Conservation (phyloP, 2,888 invertebrate genomes). For the Drosophila neotestacea region DNA sequence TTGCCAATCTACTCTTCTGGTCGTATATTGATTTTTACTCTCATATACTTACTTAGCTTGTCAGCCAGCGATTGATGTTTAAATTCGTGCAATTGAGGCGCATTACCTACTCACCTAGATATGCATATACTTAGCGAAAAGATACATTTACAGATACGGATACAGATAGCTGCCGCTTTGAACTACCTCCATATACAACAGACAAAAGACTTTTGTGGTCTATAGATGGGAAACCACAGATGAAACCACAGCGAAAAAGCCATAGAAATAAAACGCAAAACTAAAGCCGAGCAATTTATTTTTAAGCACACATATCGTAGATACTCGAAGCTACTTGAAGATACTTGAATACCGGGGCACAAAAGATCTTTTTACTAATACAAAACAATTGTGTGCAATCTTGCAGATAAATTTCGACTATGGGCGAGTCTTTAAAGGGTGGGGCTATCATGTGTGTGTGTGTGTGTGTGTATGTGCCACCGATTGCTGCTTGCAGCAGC, state of each 20-base stretch:
- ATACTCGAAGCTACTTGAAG: constrained; percentile 27
- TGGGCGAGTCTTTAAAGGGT: constrained; percentile 21
- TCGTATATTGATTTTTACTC: constrained; percentile 60
- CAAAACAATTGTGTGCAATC: constrained; percentile 79
- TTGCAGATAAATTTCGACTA: constrained; percentile 68
- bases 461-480: not conserved
- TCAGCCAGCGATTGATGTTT: constrained; percentile 65
- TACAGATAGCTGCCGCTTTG: constrained; percentile 49
- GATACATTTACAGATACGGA: constrained; percentile 39
- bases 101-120: constrained; percentile 77
- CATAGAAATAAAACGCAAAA: constrained; percentile 66
- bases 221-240: constrained; percentile 8
- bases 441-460: not conserved
- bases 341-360: constrained; percentile 9
- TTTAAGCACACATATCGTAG: constrained; percentile 68
- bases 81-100: constrained; percentile 68
- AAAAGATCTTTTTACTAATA: constrained; percentile 58
- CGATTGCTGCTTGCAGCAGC: constrained; percentile 16
- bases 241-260: constrained; percentile 55
- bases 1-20: constrained; percentile 46
- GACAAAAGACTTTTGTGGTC: constrained; percentile 53
- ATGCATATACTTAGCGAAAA: constrained; percentile 46
- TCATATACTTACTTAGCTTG: constrained; percentile 7
- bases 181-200: constrained; percentile 30
- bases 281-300: constrained; percentile 74